Base-by-base conservation (phyloP, 2,113 vertebrate genomes). In the Copsychus sechellarum region DNA sequence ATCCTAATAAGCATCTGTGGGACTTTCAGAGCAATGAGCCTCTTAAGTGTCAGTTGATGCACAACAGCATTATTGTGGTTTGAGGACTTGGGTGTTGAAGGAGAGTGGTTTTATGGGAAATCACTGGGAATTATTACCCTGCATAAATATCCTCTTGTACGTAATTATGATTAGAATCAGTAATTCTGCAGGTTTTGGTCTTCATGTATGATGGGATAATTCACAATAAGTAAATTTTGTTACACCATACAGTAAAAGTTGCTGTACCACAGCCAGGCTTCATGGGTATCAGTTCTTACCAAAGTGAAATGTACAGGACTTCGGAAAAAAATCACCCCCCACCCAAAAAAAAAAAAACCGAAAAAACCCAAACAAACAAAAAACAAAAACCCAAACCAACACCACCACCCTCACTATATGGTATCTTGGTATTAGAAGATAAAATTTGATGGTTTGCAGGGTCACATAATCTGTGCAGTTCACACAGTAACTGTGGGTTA, bases 1-100 rank as follows among this genome's bases (percentile, higher is more conserved):
- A 53, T 21, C 78, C 58, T 22, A 4, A 14, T 16, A 51, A 72
- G 47, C 0, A 0, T 33, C 50, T 54, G 12, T 11, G 58, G 42
- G 42, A 38, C 54, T 72, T 89, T 72, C 71, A 80, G 58, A 62
- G 54, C 38, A 58, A 78, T 4, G 43, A 83, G 51, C 43, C 45
- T 85, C 13, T 31, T 72, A 71, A 67, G 57, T 12, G 17, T 57
- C 71, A 95, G 58, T 34, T 50, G 82, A 38, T 36, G 34, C 26
- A 3, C 15, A 53, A 53, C 45, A 54, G 42, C 1, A 0, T 38
- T 31, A 48, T 11, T 40, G 58, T n/a, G 28, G 62, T 48, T 69
- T 72, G 73, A 93, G 36, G 34, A 74, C 14, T 60, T 26, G 36
- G 57, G 42, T 38, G 16, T 53, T 40, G 43, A 53, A 65, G 48